Conservation (phyloP, 2,113 vertebrate species). For the Pleuronectes platessa region DNA sequence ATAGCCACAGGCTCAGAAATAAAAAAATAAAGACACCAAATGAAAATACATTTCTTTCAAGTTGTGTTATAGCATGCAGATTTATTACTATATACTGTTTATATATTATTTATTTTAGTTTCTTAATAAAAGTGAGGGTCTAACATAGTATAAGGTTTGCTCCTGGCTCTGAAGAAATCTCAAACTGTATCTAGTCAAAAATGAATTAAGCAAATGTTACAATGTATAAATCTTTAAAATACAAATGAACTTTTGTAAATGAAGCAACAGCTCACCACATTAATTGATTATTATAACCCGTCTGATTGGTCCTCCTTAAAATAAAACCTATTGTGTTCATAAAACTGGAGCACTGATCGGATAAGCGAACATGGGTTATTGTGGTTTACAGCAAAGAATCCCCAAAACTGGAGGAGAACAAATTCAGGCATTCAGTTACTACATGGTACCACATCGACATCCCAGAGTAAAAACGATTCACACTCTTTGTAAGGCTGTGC, state of each 20-base stretch:
- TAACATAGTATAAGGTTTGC: neutral
- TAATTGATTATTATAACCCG: neutral
- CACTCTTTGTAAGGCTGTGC: conserved; percentile 37
- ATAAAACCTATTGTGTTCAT: neutral
- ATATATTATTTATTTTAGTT: too few relatives aligned
- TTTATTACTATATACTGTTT: too few relatives aligned
- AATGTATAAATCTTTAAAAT: too few relatives aligned
- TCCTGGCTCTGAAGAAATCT: neutral
- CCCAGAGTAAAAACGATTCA: conserved; percentile 44
- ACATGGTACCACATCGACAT: conserved; percentile 32
- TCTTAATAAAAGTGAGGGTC: too few relatives aligned
- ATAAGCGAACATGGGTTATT: neutral
- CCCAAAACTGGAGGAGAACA: conserved; percentile 25
- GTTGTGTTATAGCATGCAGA: too few relatives aligned
- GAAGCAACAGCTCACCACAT: neutral
- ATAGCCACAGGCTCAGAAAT: too few relatives aligned
- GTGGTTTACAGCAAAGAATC: conserved; percentile 12
- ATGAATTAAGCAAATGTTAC: too few relatives aligned
- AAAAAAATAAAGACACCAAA: too few relatives aligned
- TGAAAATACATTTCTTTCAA: too few relatives aligned
- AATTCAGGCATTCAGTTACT: conserved; percentile 38
- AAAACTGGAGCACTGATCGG: neutral
- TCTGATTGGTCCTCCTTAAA: neutral
- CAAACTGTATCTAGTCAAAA: too few relatives aligned
- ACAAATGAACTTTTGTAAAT: neutral